These are phyloP conservation scores for Hydropsyche betteni DNA, from an alignment of 2,888 invertebrate species.

Conservation along the genomic window DNA sequence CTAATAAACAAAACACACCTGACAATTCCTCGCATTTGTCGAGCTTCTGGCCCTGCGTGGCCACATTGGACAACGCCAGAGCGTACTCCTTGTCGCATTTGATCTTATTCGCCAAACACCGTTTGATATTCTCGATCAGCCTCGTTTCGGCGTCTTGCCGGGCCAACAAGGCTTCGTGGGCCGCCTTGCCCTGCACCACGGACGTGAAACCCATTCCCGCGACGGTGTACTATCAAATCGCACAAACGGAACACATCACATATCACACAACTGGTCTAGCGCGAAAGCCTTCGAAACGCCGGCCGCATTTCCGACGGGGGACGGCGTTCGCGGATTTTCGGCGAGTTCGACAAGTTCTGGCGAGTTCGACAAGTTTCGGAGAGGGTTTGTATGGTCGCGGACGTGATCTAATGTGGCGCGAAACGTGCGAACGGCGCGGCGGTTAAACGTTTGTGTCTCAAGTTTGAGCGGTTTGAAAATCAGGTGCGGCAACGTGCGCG, in stretches of 20 bases:
- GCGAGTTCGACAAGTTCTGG: neutral
- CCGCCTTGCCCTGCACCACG: slow-evolving; percentile 85
- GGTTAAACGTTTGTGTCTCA: too few species aligned
- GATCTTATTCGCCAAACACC: slow-evolving; percentile 86
- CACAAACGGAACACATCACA: slow-evolving; percentile 5
- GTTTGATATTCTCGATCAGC: slow-evolving; percentile 90
- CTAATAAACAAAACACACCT: slow-evolving; percentile 58
- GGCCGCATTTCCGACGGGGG: too few species aligned
- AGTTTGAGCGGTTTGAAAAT: too few species aligned
- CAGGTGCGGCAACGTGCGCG: too few species aligned
- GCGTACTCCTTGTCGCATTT: slow-evolving; percentile 94
- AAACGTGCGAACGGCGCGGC: too few species aligned
- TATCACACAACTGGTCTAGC: neutral
- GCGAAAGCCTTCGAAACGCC: too few species aligned
- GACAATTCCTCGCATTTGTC: slow-evolving; percentile 79
- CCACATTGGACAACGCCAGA: slow-evolving; percentile 80
- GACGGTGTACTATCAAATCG: slow-evolving; percentile 5
- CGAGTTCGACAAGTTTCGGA: neutral
- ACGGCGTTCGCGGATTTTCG: too few species aligned
- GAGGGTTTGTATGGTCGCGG: neutral
- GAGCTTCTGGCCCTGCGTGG: slow-evolving; percentile 84
- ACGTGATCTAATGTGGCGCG: too few species aligned
- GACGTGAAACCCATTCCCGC: slow-evolving; percentile 82
- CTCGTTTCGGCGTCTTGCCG: slow-evolving; percentile 93
- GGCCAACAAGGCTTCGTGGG: slow-evolving; percentile 89